Evolutionary conservation across 2,888 invertebrate genomes (phyloP).

Genomic region (Zygaena filipendulae): DNA sequence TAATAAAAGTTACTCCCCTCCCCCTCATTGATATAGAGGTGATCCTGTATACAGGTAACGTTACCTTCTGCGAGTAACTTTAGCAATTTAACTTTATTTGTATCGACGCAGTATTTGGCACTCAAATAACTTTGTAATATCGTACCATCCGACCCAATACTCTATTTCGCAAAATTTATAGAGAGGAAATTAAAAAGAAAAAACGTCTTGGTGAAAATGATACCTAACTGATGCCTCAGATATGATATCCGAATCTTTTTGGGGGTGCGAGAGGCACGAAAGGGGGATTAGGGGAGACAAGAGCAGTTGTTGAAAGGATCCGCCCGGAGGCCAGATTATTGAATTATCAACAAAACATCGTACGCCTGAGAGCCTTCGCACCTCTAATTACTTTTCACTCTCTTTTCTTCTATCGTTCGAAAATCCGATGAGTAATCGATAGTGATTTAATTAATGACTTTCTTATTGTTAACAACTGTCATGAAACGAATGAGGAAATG

Average conservation of each 20-base stretch:
- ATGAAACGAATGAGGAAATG: too few relatives aligned
- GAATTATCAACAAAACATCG: conserved; percentile 64
- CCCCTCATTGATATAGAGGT: too few relatives aligned
- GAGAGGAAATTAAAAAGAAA: too few relatives aligned
- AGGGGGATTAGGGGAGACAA: conserved; percentile 27
- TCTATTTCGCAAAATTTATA: neutral
- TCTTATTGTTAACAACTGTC: too few relatives aligned
- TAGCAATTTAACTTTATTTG: conserved; percentile 67
- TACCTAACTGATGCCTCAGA: conserved; percentile 48
- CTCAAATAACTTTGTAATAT: conserved; percentile 54
- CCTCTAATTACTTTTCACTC: conserved; percentile 57
- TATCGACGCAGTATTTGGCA: conserved; percentile 47
- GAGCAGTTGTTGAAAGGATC: conserved; percentile 48
- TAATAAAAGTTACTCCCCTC: too few relatives aligned
- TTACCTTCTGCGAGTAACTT: conserved; percentile 40
- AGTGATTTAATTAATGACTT: conserved; percentile 34
- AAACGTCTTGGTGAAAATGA: conserved; percentile 21
- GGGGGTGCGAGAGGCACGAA: conserved; percentile 18
- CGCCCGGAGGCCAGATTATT: conserved; percentile 50
- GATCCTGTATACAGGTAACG: too few relatives aligned
- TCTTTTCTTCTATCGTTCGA: conserved; percentile 39
- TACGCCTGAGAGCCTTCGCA: conserved; percentile 45
- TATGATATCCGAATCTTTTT: conserved; percentile 36
- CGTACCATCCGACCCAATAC: conserved; percentile 31
- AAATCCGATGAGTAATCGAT: conserved; percentile 48